Conservation (phyloP, 2,113 vertebrate species). For the Scophthalmus maximus region DNA sequence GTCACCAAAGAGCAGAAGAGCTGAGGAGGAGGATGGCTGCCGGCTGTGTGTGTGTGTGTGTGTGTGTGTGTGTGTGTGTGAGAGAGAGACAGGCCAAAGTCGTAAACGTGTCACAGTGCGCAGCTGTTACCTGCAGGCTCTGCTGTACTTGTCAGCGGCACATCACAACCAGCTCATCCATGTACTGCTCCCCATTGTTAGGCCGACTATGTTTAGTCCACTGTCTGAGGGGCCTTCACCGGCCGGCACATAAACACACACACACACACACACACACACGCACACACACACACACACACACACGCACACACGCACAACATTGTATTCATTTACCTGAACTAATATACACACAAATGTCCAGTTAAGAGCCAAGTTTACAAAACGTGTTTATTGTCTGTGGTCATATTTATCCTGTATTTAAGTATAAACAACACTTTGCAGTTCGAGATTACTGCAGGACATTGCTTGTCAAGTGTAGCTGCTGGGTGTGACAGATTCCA, state of each 20-base stretch:
- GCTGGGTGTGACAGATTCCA: constrained; percentile 7
- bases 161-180: constrained; percentile 56
- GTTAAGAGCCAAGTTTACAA: background rate
- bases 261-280: constrained; percentile 1
- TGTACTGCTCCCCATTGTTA: constrained; percentile 63
- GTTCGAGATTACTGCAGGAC: background rate
- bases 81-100: constrained; percentile 29
- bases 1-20: constrained; percentile 62
- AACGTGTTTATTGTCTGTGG: background rate
- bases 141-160: constrained; percentile 66
- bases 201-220: constrained; percentile 62
- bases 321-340: background rate
- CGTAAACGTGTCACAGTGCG: constrained; percentile 54
- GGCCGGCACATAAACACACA: background rate
- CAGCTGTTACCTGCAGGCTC: constrained; percentile 79
- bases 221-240: constrained; percentile 23
- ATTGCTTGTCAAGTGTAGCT: background rate
- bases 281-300: background rate
- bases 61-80: constrained; percentile 42
- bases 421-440: too few species aligned
- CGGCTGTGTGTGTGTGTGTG: constrained; percentile 5
- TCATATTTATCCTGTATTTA: background rate
- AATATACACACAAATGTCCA: background rate
- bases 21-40: constrained; percentile 31
- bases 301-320: background rate